Conservation (phyloP, 2,113 vertebrate species). For the Nerophis lumbriciformis region DNA sequence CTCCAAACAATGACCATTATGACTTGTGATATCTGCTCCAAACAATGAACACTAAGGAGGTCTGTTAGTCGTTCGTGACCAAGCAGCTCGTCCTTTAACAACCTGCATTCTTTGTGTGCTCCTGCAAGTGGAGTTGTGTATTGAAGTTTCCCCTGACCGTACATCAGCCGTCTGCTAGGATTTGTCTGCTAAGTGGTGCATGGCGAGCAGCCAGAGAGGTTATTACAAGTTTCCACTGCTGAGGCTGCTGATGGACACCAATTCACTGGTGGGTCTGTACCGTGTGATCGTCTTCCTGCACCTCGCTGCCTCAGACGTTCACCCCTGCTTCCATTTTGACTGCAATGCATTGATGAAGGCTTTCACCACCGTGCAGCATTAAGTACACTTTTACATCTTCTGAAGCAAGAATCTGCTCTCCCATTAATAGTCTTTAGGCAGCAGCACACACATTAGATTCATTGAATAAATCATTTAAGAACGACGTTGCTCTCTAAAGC, state of each 20-base stretch:
- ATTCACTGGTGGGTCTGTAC: constrained; percentile 36
- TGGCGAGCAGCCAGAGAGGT: constrained; percentile 49
- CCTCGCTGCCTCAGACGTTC: constrained; percentile 28
- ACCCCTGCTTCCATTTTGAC: constrained; percentile 20
- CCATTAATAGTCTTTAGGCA: not conserved
- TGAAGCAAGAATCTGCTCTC: not conserved
- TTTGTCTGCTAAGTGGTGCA: constrained; percentile 54
- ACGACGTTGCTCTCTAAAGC: too few relatives aligned
- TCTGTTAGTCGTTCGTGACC: not conserved
- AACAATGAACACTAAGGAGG: not conserved
- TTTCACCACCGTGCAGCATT: not conserved
- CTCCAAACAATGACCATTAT: not conserved
- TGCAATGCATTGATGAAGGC: not conserved
- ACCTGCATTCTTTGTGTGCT: too few relatives aligned
- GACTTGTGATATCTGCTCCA: too few relatives aligned
- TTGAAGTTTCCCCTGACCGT: constrained; percentile 17
- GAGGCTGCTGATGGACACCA: constrained; percentile 51
- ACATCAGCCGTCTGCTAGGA: constrained; percentile 30
- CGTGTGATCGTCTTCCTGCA: constrained; percentile 44
- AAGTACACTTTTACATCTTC: not conserved
- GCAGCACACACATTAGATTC: too few relatives aligned
- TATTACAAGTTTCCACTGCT: constrained; percentile 47
- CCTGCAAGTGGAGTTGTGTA: constrained; percentile 6
- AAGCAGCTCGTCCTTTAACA: not conserved
- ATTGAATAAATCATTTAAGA: too few relatives aligned